A percentile compares a stretch with the other conserved stretches of the same genome.
phyloP scores from a whole-genome alignment of 2,113 vertebrate species.

The Emberiza fucata region DNA sequence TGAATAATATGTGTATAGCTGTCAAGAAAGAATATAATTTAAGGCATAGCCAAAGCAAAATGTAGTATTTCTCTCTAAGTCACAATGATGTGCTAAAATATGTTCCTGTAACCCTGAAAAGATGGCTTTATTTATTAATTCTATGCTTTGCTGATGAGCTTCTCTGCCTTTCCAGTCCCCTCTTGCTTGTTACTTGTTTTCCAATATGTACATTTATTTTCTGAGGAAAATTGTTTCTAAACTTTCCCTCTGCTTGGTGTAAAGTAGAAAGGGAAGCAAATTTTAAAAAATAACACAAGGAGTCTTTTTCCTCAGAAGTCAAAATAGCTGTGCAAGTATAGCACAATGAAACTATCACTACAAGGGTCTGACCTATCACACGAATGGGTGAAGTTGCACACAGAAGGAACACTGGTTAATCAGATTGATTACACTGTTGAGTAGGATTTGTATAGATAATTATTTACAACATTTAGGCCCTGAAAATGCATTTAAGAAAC shows the following conservation, averaged over 20 bases:
- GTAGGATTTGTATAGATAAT: background rate
- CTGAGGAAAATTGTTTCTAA: background rate
- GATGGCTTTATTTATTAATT: background rate
- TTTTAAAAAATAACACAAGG: rapidly evolving
- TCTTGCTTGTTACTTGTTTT: background rate
- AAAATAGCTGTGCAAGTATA: background rate
- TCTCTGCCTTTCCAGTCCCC: background rate
- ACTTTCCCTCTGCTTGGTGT: background rate
- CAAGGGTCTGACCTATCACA: background rate
- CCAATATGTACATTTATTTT: background rate
- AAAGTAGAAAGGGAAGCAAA: background rate
- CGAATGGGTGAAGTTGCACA: background rate
- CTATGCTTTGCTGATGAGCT: background rate
- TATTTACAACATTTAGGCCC: background rate
- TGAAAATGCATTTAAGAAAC: background rate
- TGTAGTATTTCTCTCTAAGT: background rate
- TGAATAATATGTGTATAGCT: slow-evolving; percentile 40
- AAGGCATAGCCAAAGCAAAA: background rate
- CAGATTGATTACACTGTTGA: background rate
- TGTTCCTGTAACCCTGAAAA: background rate
- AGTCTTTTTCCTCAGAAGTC: background rate
- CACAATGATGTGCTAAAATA: background rate
- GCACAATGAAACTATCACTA: background rate
- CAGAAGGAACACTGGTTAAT: background rate
- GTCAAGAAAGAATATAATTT: slow-evolving; percentile 21